Evolutionary conservation across 2,113 vertebrate genomes (phyloP), one percentile per base, ranked within the genome.

Genomic region (Paraplagusia blochii): DNA sequence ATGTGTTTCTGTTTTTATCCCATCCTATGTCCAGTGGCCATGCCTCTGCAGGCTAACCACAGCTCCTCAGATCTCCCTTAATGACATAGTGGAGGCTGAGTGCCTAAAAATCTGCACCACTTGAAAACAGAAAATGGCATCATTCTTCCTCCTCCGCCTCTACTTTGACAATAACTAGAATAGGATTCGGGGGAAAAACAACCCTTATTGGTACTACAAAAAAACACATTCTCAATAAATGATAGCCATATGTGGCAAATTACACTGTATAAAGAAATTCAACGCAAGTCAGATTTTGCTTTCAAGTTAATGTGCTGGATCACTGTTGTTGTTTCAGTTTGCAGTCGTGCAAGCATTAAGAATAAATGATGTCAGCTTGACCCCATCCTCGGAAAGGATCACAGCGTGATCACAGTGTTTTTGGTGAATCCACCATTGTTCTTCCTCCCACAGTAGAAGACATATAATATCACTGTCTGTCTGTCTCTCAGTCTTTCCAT

Each of bases 221-320:
- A 61, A 65, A 69, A 60, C 68, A 65, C 34, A 48, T 62, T 69
- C 64, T 19, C 1, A 51, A 75, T 66, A 79, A 81, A 79, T 72
- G 12, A 79, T 42, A 72, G 72, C 74, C 81, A 81, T 44, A 56
- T 72, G 75, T 51, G 38, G 35, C 66, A 76, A 66, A 68, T 72
- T 58, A 53, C 42, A 64, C n/a, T 35, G 8, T 35, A 44, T 45
- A 52, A 73, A 56, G 53, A 68, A 62, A 49, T 57, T 45, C 11
- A 53, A 42, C 42, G 63, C 9, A 39, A 64, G 58, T 60, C 34
- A 34, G 47, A 70, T 19, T 16, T 7, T 8, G 14, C 73, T 77
- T 79, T 77, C 16, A 70, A 63, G 54, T 79, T 77, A 53, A 79
- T 53, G 52, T 19, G 16, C 36, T 39, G 5, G 57, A 66, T 60